Conservation (phyloP, 1,140 invertebrate genomes). For the Stegodyphus mimosarum region DNA sequence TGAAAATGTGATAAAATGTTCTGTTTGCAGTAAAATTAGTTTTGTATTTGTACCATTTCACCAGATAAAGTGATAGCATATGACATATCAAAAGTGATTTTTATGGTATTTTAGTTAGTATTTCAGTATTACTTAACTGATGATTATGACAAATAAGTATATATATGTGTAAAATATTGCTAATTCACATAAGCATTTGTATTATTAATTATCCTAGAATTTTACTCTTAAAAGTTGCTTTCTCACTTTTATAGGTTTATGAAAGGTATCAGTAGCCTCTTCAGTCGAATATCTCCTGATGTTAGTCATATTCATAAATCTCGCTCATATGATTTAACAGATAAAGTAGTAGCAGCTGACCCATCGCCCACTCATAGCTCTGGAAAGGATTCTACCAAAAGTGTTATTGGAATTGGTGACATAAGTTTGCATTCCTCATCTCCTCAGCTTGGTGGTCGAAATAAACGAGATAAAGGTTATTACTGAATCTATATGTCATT, state of each 20-base stretch:
- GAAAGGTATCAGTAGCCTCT: constrained; percentile 61
- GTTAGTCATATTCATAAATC: constrained; percentile 60
- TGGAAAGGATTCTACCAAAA: constrained; percentile 37
- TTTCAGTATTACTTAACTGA: too few relatives aligned
- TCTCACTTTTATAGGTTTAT: constrained; percentile 49
- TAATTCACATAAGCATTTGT: too few relatives aligned
- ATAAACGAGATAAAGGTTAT: constrained; percentile 42
- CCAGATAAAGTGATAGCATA: too few relatives aligned
- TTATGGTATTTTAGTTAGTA: too few relatives aligned
- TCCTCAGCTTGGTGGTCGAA: constrained; percentile 30
- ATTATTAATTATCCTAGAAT: neutral
- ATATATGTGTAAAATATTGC: too few relatives aligned
- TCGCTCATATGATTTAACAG: constrained; percentile 55
- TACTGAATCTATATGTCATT: neutral
- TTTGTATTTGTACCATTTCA: too few relatives aligned
- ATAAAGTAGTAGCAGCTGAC: constrained; percentile 28
- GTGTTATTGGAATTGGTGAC: constrained; percentile 20
- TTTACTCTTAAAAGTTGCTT: neutral
- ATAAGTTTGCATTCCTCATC: constrained; percentile 53
- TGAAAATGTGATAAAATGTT: too few relatives aligned
- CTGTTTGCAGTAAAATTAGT: too few relatives aligned
- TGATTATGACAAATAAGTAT: too few relatives aligned
- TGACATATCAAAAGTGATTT: too few relatives aligned
- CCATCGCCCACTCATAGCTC: constrained; percentile 45
- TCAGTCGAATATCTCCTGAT: constrained; percentile 60